A percentile compares a stretch with the other conserved stretches of the same genome.
These are phyloP conservation scores for Pristionchus entomophagus DNA, from an alignment of 2,888 invertebrate genomes.

Conservation along the genomic window DNA sequence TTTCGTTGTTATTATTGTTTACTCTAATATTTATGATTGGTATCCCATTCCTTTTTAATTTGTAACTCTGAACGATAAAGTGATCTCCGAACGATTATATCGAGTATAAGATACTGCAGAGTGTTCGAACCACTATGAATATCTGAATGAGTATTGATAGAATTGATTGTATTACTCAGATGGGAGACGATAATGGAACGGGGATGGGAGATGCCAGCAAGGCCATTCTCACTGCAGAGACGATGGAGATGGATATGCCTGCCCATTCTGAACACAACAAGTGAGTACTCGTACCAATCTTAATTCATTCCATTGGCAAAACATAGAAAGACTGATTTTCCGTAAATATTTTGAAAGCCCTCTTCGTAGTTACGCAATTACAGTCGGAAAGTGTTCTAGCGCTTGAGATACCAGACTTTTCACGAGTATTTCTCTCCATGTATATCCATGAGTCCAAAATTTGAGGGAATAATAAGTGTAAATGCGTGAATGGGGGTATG, in stretches of 20 bases:
- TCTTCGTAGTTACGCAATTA: too few relatives aligned
- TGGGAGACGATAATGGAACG: conserved; percentile 52
- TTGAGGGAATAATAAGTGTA: not conserved
- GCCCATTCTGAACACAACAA: conserved; percentile 35
- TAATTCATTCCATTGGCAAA: not conserved
- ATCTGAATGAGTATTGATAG: not conserved
- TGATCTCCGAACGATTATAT: not conserved
- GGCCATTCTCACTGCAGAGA: conserved; percentile 43
- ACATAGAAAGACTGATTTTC: too few relatives aligned
- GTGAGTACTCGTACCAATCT: not conserved
- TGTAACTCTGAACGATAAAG: conserved; percentile 23
- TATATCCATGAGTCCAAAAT: too few relatives aligned
- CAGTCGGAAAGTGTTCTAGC: too few relatives aligned
- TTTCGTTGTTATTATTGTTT: not conserved
- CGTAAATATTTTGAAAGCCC: too few relatives aligned
- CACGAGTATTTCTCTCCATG: too few relatives aligned
- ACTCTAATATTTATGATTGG: not conserved
- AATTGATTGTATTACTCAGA: not conserved
- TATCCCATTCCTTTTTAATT: not conserved
- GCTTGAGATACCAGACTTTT: too few relatives aligned
- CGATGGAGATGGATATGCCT: conserved; percentile 54
- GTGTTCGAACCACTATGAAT: conserved; percentile 14
- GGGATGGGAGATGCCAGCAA: not conserved
- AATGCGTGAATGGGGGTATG: not conserved
- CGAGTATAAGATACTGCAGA: not conserved